Percentiles rank a stretch among this genome's conserved stretches.
Conservation (phyloP, 2,888 invertebrate species). For the Aspidiotus rigidus region DNA sequence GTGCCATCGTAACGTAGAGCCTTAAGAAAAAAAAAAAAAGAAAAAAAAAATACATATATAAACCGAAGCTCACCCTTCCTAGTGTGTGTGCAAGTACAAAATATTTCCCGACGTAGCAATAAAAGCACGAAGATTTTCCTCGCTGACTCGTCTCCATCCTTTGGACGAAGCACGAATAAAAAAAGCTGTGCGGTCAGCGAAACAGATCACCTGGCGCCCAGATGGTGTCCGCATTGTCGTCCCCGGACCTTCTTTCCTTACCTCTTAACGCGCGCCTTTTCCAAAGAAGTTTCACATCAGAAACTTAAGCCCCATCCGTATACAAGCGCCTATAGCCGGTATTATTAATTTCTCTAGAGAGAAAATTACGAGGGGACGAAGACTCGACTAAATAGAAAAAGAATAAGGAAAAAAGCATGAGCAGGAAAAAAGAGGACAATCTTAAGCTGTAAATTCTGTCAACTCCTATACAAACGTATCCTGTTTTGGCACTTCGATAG, state of each 20-base stretch:
- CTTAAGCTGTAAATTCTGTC: background rate
- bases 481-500: background rate
- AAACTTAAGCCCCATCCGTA: constrained; percentile 26
- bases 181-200: constrained; percentile 34
- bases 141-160: constrained; percentile 6
- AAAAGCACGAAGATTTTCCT: constrained; percentile 31
- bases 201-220: constrained; percentile 35
- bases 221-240: constrained; percentile 34
- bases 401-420: constrained; percentile 8
- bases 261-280: background rate
- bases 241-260: constrained; percentile 5
- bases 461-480: background rate
- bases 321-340: constrained; percentile 8
- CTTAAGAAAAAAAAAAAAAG: constrained; percentile 23
- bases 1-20: constrained; percentile 11
- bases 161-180: constrained; percentile 20
- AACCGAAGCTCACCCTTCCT: constrained; percentile 6
- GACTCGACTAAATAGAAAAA: constrained; percentile 7
- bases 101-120: constrained; percentile 32
- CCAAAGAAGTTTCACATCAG: constrained; percentile 11
- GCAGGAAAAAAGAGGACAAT: constrained; percentile 7
- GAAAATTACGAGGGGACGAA: constrained; percentile 27
- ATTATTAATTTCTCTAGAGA: constrained; percentile 31
- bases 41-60: constrained; percentile 4
- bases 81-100: constrained; percentile 9